phyloP scores from a whole-genome alignment of 2,888 invertebrate species.

The Eutolmus rufibarbis region DNA sequence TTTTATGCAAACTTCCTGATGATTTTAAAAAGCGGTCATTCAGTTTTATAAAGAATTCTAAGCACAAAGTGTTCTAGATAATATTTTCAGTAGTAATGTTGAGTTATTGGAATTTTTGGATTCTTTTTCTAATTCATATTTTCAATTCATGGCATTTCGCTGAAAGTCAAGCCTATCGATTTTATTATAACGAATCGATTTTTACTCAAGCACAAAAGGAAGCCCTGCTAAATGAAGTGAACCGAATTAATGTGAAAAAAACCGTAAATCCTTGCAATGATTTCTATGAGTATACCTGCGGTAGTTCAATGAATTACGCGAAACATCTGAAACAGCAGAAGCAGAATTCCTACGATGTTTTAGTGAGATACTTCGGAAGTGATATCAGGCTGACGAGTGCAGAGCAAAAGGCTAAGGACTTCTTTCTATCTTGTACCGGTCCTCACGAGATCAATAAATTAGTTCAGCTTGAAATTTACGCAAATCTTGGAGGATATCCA shows the following conservation, averaged over 20 bases:
- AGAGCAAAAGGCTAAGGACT: background rate
- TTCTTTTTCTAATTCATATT: background rate
- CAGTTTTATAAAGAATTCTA: background rate
- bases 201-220: background rate
- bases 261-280: background rate
- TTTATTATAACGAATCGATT: background rate
- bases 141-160: background rate
- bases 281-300: constrained; percentile 1
- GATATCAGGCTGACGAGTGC: background rate
- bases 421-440: background rate
- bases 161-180: background rate
- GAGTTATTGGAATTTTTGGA: background rate
- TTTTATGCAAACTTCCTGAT: background rate
- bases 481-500: background rate
- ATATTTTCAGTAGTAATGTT: background rate
- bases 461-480: background rate
- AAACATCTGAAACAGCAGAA: background rate
- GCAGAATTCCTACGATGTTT: background rate
- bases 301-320: background rate
- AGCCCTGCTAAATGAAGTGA: background rate
- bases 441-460: background rate
- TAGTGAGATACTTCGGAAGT: background rate
- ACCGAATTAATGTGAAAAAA: background rate
- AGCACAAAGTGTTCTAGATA: background rate
- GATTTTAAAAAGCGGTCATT: background rate